Conservation (phyloP, 2,888 invertebrate genomes). For the Pristionchus japonicus region DNA sequence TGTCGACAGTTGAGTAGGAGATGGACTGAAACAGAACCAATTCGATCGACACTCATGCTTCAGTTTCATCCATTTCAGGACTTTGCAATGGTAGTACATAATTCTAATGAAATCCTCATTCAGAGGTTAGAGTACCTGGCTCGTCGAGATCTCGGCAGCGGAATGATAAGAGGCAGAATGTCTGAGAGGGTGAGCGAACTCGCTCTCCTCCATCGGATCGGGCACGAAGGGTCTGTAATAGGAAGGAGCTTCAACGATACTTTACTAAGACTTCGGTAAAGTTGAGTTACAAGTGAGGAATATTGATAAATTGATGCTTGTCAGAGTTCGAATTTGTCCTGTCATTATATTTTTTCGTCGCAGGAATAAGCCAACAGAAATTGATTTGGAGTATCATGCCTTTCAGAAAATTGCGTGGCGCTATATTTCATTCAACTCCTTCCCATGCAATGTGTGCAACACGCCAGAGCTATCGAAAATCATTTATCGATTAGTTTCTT, state of each 20-base stretch:
- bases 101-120: not conserved
- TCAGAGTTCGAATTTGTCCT: too few relatives aligned
- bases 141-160: conserved; percentile 64
- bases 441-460: not conserved
- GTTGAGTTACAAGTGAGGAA: too few relatives aligned
- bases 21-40: conserved; percentile 35
- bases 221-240: conserved; percentile 72
- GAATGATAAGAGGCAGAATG: conserved; percentile 61
- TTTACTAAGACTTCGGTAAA: too few relatives aligned
- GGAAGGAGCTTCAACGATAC: too few relatives aligned
- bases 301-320: too few relatives aligned
- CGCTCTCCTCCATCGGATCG: conserved; percentile 69
- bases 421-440: too few relatives aligned
- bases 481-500: not conserved
- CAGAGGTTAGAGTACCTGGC: conserved; percentile 52
- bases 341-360: too few relatives aligned
- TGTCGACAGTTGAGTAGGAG: conserved; percentile 58
- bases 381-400: too few relatives aligned
- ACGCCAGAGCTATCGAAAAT: not conserved
- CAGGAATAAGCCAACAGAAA: too few relatives aligned
- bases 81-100: not conserved
- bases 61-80: not conserved
- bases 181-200: conserved; percentile 63
- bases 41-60: not conserved
- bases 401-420: too few relatives aligned